Base-by-base conservation (phyloP, 2,797 vertebrate genomes). In the Alectoris magna region DNA sequence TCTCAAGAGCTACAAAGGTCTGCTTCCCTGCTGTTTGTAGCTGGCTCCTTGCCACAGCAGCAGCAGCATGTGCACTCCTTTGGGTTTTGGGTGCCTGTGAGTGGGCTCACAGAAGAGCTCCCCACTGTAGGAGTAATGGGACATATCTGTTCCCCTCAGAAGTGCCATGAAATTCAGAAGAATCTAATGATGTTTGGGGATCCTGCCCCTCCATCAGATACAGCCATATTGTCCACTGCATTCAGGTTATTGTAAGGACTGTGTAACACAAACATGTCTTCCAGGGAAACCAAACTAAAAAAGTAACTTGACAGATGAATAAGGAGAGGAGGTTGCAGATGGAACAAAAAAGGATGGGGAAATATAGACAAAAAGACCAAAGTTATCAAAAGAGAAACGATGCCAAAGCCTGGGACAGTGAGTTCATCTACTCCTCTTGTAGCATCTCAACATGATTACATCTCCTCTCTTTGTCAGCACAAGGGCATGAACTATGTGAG, bases 171-270 rank as follows among this genome's bases (percentile, higher is more conserved):
- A 48, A 68, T 53, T 55, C 10, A 26, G 38, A 88, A 38, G 39
- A 62, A 9, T n/a, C 68, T 39, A 39, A 31, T 31, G 27, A 12
- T 36, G 8, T 26, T 31, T 41, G 38, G 39, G 36, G 31, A 11
- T 39, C 8, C 23, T 4, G 8, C 9, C 12, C 29, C 9, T 39
- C n/a, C 4, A 1, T 18, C 29, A 22, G 11, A 26, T 4, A 10
- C 0, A 2, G 15, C 39, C 1, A 0, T 0, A 0, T 39, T 51
- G 36, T 21, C 16, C 26, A 5, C 13, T 15, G 31, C 8, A 2
- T 73, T 29, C 18, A 44, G 62, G 23, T 84, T 18, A 8, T 12
- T 31, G 22, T 16, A 51, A 43, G 34, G 55, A 49, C 3, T 5
- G 4, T 0, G 51, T 44, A 70, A 63, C 16, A 11, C 27, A 17